These are phyloP conservation scores for Diploptera punctata DNA, from an alignment of 2,888 invertebrate species.

Conservation along the genomic window DNA sequence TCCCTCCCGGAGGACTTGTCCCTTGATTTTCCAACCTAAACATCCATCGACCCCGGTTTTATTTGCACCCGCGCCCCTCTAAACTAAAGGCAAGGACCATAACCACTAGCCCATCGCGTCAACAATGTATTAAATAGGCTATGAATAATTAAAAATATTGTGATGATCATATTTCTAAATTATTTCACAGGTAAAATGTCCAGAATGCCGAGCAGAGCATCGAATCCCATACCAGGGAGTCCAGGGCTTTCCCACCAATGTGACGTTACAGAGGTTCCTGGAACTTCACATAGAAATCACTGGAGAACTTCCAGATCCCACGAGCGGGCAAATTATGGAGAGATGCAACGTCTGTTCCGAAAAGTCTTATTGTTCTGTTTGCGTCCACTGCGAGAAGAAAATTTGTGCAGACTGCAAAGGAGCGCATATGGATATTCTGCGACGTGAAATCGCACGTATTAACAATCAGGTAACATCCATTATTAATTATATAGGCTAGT, in stretches of 20 bases:
- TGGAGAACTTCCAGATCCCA: conserved; percentile 89
- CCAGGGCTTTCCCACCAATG: conserved; percentile 94
- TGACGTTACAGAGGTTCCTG: conserved; percentile 92
- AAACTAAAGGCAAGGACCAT: no score
- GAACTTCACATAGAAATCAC: conserved; percentile 94
- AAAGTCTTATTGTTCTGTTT: conserved; percentile 85
- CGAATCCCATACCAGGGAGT: conserved; percentile 95
- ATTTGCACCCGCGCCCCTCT: no score
- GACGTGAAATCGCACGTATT: conserved; percentile 88
- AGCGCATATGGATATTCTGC: conserved; percentile 94
- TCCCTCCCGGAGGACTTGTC: no score
- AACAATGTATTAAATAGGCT: no score
- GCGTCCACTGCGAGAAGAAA: conserved; percentile 97
- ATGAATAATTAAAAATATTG: no score
- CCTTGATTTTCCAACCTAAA: no score
- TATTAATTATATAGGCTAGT: no score
- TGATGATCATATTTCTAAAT: no score
- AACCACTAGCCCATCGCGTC: no score
- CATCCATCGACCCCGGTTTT: no score
- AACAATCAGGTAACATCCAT: conserved; percentile 87
- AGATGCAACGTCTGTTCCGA: conserved; percentile 93
- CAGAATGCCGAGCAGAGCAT: conserved; percentile 97
- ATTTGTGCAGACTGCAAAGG: conserved; percentile 96
- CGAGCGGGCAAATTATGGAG: conserved; percentile 91
- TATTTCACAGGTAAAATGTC: conserved; percentile 97